A percentile compares a stretch with the other conserved stretches of the same genome.
Conservation (phyloP, 2,113 vertebrate genomes). For the Rhynchopsitta pachyrhyncha region DNA sequence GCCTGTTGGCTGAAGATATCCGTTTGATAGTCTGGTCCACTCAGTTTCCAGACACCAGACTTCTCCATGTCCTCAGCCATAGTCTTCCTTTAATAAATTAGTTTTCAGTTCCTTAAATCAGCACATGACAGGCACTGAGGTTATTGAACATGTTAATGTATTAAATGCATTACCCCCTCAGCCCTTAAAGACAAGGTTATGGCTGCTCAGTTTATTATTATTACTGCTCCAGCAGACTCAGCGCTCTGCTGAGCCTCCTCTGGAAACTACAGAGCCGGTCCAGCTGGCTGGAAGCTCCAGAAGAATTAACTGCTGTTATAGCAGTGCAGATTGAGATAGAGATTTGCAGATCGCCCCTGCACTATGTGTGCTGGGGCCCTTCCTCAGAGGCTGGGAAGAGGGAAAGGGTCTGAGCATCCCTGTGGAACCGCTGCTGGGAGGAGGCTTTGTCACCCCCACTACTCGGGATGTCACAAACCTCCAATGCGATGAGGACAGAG, state of each 20-base stretch:
- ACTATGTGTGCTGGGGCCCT: not conserved
- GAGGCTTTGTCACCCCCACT: not conserved
- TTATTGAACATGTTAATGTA: not conserved
- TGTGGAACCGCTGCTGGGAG: not conserved
- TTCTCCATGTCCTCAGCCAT: not conserved
- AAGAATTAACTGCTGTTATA: not conserved
- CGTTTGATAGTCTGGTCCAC: constrained; percentile 11
- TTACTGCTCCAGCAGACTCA: constrained; percentile 7
- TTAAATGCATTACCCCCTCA: not conserved
- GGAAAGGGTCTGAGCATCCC: not conserved
- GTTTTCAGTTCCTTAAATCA: constrained; percentile 41
- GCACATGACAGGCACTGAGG: constrained; percentile 14
- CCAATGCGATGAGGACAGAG: not conserved
- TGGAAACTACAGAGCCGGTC: not conserved
- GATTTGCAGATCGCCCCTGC: not conserved
- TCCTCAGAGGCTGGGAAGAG: not conserved
- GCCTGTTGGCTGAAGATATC: not conserved
- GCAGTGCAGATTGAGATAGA: not conserved
- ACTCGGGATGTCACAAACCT: accelerated
- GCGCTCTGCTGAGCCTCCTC: not conserved
- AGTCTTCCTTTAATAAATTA: constrained; percentile 19
- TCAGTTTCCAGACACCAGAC: constrained; percentile 29
- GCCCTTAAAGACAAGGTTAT: not conserved
- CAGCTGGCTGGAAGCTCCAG: not conserved
- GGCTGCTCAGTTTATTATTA: not conserved